Base-by-base conservation (phyloP, 2,797 vertebrate species). In the Crocodylus rhombifer region DNA sequence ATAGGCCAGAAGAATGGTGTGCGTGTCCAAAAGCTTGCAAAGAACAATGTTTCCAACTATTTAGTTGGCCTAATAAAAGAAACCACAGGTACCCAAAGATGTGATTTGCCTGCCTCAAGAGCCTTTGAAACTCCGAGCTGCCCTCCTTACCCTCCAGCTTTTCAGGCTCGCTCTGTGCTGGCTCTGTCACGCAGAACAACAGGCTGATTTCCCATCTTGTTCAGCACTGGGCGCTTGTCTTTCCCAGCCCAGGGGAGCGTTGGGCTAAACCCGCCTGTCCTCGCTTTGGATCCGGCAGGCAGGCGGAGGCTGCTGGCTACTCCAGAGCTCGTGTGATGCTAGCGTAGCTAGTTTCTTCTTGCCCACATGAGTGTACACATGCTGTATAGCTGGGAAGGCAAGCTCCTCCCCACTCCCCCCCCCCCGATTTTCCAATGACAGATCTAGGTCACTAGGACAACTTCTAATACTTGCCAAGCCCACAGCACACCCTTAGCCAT, bases 361-460 rank as follows among this genome's bases (percentile, higher is more conserved):
- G 33, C 61, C 95, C 69, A 36, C n/a, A 17, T 51, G 69, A 61
- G 86, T 3, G 2, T 42, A 79, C 15, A 60, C 92, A 84, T 62
- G 67, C 92, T 73, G 85, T 88, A 90, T 15, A 89, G 92, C 84
- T 51, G 91, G 88, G 87, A 92, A 83, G 80, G 73, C 85, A 87
- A 91, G 92, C 94, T 92, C 96, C 90, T 96, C 97, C 90, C 14
- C 17, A 4, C 3, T 26, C 95, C 88, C 1, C 88, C 93, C 79
- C 93, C 83, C 80, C 87, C 94, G 93, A 95, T 95, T 94, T 96
- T 78, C 94, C 94, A 93, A 92, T 95, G 94, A 96, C 95, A 97
- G 95, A 97, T 95, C 94, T 97, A 96, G 96, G 96, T 97, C 95
- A 97, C 96, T 96, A 92, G 96, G 95, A 95, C 97, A 97, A 92